Percentiles rank a stretch among this genome's conserved stretches.
Evolutionary conservation across 1,140 invertebrate genomes (phyloP).

Genomic region (Sarcophaga peregrina): DNA sequence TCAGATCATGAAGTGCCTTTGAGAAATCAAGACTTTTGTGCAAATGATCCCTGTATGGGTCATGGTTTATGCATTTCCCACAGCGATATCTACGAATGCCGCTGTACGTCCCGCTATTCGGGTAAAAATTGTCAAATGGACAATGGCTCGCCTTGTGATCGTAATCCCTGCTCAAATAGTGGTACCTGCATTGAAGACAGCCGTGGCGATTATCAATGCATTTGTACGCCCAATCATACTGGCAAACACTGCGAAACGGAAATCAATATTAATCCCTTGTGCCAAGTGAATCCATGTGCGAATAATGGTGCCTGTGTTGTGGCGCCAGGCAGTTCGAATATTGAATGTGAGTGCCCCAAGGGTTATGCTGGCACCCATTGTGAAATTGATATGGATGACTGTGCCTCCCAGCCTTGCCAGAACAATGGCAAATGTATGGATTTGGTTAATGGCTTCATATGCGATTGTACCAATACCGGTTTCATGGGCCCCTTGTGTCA

Average conservation of each 20-base stretch:
- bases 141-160: conserved; percentile 77
- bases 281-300: conserved; percentile 78
- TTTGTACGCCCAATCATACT: conserved; percentile 79
- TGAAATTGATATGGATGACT: conserved; percentile 79
- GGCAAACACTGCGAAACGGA: conserved; percentile 83
- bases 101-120: conserved; percentile 80
- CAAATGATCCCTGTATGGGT: conserved; percentile 82
- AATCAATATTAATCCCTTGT: conserved; percentile 76
- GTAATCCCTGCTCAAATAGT: conserved; percentile 79
- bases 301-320: conserved; percentile 79
- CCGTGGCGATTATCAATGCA: conserved; percentile 80
- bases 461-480: conserved; percentile 78
- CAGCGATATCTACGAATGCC: conserved; percentile 81
- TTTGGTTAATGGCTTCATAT: conserved; percentile 81
- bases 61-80: conserved; percentile 81
- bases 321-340: conserved; percentile 69
- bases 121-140: conserved; percentile 88
- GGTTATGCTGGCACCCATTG: conserved; percentile 76
- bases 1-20: conserved; percentile 70
- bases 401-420: conserved; percentile 78
- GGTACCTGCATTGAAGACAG: conserved; percentile 79
- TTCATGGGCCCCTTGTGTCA: conserved; percentile 85
- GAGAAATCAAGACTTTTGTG: conserved; percentile 73
- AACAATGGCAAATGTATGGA: conserved; percentile 87
- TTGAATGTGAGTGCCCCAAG: conserved; percentile 74